Base-by-base conservation (phyloP, 1,140 invertebrate species). In the Triops cancriformis region DNA sequence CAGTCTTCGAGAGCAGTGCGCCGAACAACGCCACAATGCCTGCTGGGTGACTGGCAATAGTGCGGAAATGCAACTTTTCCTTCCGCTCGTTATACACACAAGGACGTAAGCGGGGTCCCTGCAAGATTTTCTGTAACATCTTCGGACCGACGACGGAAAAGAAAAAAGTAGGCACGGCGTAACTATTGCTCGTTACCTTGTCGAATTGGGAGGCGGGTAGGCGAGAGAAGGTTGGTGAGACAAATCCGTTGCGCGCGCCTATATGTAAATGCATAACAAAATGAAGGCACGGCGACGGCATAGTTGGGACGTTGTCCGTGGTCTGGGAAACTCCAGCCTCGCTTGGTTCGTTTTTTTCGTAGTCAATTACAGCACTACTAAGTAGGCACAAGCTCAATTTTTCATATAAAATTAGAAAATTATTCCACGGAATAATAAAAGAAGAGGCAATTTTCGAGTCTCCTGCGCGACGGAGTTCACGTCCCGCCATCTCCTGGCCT, bases 101-200 rank as follows among this genome's bases (percentile, higher is more conserved):
- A 64, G 45, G 23, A 64, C 45, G 45, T n/a, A 64, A 64, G 5
- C 45, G 14, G 23, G 18, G 23, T 23, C 18, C 51, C 23, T 9
- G 51, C 51, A 64, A 64, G 23, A 23, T 64, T 64, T 64, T 37
- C 2, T 37, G 31, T 37, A 37, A 37, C 31, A 37, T 37, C 31
- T 37, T 37, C 31, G 31, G 31, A 37, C 31, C 31, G 31, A 37
- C 2, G 31, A 37, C 31, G 31, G 7, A 37, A 37, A 37, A 37
- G 31, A 37, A 37, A 23, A 64, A n/a, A 12, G 12, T 51, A 64
- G n/a, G 51, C 5, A 18, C 51, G 51, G 51, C 51, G n/a, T 64
- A n/a, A 23, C 51, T 64, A 64, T 64, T 64, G 51, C 51, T 64
- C 51, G 51, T 64, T 64, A 64, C 51, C 51, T 64, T 64, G n/a